Conservation (phyloP, 2,888 invertebrate genomes). For the Microplitis manilae region DNA sequence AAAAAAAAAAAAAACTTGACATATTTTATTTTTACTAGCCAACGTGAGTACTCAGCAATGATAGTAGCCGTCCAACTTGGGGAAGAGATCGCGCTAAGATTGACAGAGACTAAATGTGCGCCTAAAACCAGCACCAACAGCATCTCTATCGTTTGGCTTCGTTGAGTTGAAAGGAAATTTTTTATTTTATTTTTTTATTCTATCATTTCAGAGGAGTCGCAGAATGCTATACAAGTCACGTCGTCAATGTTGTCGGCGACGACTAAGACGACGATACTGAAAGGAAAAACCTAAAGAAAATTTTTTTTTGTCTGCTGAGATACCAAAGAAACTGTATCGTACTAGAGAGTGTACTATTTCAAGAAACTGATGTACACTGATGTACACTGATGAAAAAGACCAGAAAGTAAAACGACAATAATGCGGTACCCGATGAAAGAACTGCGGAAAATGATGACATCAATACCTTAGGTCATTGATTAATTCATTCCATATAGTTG, state of each 20-base stretch:
- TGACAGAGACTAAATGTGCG: slow-evolving; percentile 37
- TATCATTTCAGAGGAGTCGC: slow-evolving; percentile 16
- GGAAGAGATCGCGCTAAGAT: slow-evolving; percentile 27
- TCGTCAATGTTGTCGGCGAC: slow-evolving; percentile 21
- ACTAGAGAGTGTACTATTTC: neutral
- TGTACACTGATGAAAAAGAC: neutral
- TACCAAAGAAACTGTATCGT: neutral
- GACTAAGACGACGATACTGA: slow-evolving; percentile 23
- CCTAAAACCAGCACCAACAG: neutral
- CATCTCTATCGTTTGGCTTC: slow-evolving; percentile 20
- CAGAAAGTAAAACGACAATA: neutral
- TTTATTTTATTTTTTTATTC: slow-evolving; percentile 15
- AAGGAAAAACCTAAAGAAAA: slow-evolving; percentile 16
- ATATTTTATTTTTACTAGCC: neutral
- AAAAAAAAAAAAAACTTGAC: neutral
- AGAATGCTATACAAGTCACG: slow-evolving; percentile 23
- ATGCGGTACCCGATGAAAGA: neutral
- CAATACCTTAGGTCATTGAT: no score
- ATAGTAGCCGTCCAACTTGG: slow-evolving; percentile 10
- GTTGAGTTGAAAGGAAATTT: slow-evolving; percentile 25
- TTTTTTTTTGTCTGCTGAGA: slow-evolving; percentile 29
- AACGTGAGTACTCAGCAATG: neutral
- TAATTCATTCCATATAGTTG: no score
- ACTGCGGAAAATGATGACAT: neutral
- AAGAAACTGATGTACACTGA: neutral